Base-by-base conservation (phyloP, 37 sponge, comb jelly and placozoan genomes). In the Agelas oroides region DNA sequence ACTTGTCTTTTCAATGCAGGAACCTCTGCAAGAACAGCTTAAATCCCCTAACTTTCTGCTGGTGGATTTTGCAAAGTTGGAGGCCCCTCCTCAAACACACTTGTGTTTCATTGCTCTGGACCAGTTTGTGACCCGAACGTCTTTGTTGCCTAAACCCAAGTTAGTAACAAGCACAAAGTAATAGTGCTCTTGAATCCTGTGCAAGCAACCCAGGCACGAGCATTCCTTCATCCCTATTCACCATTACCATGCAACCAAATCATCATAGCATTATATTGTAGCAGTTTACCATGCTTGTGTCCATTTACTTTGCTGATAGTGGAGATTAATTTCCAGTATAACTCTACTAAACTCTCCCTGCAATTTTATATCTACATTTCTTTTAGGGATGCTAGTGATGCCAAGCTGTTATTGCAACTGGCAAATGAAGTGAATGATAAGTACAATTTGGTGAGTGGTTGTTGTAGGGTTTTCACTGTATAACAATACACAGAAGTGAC, bases 41-140 rank as follows among this genome's bases (percentile, higher is more conserved):
- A 59, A 31, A 34, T 35, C 41, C 1, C 98, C 98, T 41, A 66
- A 64, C 33, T 59, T 84, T 28, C 25, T 95, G 39, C 20, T 84
- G 28, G 85, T 78, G 25, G 98, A 97, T 73, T 88, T 95, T 70
- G 89, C 81, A 20, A 97, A 97, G 63, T 38, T 90, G 0, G 94
- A 93, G 59, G 78, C 32, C 18, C 84, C 84, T 2, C 71, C 64
- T 0, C 87, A 89, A 35, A 57, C 65, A 1, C 90, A 86, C 41
- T 28, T 89, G 21, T 77, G 67, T 5, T 75, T 89, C 60, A 57
- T 84, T 60, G 82, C 90, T 73, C 64, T 93, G 40, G 82, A 86
- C 30, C 77, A 62, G 35, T 93, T 86, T 76, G 31, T 59, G 28
- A 2, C 32, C 0, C 20, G 38, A 41, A 39, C 35, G 38, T 28